These are phyloP conservation scores for Sphaerodactylus townsendi DNA, from an alignment of 2,113 vertebrate species.

Conservation along the genomic window DNA sequence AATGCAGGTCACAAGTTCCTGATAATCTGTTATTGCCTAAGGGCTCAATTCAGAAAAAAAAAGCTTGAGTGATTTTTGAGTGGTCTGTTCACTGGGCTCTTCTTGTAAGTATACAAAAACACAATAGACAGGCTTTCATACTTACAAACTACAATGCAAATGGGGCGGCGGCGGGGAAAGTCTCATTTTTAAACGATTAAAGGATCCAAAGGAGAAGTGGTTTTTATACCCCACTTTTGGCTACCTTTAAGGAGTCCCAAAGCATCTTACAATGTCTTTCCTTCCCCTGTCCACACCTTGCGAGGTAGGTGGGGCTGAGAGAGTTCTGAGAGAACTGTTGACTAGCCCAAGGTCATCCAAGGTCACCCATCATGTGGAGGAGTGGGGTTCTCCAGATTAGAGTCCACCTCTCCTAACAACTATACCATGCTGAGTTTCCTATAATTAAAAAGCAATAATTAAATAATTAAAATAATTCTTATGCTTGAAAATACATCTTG, in stretches of 20 bases:
- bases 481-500: background rate
- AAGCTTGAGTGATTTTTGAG: constrained; percentile 33
- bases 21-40: constrained; percentile 33
- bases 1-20: constrained; percentile 46
- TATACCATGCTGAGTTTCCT: no score
- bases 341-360: no score
- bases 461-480: background rate
- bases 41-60: constrained; percentile 50
- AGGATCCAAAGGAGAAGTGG: no score
- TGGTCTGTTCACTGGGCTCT: constrained; percentile 18
- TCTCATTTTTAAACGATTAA: background rate
- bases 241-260: no score
- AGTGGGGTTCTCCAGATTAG: no score
- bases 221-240: no score
- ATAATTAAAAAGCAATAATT: background rate
- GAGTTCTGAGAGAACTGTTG: no score
- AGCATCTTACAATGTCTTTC: no score
- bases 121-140: background rate
- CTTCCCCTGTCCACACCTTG: no score
- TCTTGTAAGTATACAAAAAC: constrained; percentile 3
- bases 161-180: background rate
- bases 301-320: no score
- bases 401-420: no score
- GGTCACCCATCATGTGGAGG: no score
- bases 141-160: constrained; percentile 1